Evolutionary conservation across 2,888 invertebrate species (phyloP).

Genomic region (Plagiodera versicolora): DNA sequence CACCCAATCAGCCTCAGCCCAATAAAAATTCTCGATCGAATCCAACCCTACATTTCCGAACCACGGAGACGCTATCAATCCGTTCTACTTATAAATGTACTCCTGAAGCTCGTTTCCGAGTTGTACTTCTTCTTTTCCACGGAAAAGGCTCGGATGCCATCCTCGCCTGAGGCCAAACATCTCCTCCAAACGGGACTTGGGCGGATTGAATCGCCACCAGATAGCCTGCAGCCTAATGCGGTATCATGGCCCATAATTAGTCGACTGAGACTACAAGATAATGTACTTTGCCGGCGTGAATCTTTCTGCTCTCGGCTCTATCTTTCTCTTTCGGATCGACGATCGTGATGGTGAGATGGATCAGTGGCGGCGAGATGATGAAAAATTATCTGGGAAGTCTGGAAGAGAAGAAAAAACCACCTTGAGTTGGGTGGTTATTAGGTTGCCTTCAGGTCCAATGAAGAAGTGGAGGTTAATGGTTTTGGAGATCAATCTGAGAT

Average conservation of each 20-base stretch:
- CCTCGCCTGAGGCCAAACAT: conserved; percentile 51
- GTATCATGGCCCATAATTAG: conserved; percentile 61
- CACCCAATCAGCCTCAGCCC: too few relatives aligned
- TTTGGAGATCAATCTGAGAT: too few relatives aligned
- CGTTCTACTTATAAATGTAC: too few relatives aligned
- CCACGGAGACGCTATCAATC: too few relatives aligned
- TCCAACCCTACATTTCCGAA: too few relatives aligned
- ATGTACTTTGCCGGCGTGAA: conserved; percentile 60
- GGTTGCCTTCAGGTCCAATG: too few relatives aligned
- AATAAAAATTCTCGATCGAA: too few relatives aligned
- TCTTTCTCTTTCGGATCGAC: conserved; percentile 33
- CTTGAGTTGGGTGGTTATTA: too few relatives aligned
- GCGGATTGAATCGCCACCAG: conserved; percentile 37
- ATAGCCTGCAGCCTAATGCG: conserved; percentile 57
- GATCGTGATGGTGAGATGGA: conserved; percentile 23
- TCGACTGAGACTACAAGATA: conserved; percentile 61
- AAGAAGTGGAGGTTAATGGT: too few relatives aligned
- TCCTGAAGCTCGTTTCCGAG: neutral
- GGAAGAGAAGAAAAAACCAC: too few relatives aligned
- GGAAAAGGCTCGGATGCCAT: conserved; percentile 41
- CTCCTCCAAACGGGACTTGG: conserved; percentile 35
- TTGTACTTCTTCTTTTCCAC: conserved; percentile 38
- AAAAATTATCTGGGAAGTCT: too few relatives aligned
- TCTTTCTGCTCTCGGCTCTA: conserved; percentile 51
- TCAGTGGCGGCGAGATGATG: conserved; percentile 28